Conservation (phyloP, 2,888 invertebrate genomes). For the Hydrotaea cyrtoneurina region DNA sequence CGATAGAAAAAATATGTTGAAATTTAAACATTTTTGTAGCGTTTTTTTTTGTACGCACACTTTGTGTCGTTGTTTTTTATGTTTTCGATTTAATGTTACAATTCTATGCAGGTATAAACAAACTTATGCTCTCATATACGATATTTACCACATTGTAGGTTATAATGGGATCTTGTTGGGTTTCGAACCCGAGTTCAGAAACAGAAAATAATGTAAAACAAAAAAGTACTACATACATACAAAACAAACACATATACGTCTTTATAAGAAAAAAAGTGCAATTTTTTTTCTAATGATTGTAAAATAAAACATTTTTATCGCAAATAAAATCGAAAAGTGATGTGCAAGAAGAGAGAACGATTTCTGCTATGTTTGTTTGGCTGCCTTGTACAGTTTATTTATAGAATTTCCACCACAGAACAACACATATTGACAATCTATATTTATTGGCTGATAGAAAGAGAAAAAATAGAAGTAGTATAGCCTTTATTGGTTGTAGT, state of each 20-base stretch:
- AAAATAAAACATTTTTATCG: conserved; percentile 36
- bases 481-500: too few relatives aligned
- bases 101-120: conserved; percentile 12
- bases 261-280: conserved; percentile 53
- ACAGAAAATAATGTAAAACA: background rate
- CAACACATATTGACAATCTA: too few relatives aligned
- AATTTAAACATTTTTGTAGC: background rate
- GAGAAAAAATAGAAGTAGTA: too few relatives aligned
- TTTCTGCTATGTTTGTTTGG: background rate
- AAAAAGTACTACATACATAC: background rate
- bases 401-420: too few relatives aligned
- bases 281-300: conserved; percentile 45
- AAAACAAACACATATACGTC: conserved; percentile 2
- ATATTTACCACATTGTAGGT: conserved; percentile 21
- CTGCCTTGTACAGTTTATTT: background rate
- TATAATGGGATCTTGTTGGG: conserved; percentile 36
- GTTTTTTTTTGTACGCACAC: background rate
- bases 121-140: conserved; percentile 36
- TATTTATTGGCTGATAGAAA: too few relatives aligned
- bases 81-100: conserved; percentile 11
- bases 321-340: conserved; percentile 22
- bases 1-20: background rate
- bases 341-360: background rate
- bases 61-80: background rate
- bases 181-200: conserved; percentile 13